phyloP scores from a whole-genome alignment of 1,140 invertebrate species.

The Maniola jurtina region DNA sequence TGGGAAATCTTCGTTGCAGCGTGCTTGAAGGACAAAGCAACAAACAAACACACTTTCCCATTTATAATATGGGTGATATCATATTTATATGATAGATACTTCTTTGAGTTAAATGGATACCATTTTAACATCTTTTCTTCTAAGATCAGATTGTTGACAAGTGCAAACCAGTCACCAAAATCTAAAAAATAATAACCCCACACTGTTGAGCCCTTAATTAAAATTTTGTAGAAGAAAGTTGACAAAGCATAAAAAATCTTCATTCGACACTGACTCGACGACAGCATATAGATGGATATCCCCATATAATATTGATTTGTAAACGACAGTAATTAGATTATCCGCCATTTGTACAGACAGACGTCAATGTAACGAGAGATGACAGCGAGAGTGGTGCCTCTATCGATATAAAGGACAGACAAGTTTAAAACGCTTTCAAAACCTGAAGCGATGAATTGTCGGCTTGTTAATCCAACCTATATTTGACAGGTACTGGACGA shows the following conservation, averaged over 20 bases:
- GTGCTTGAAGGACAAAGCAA: no score
- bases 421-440: constrained; percentile 16
- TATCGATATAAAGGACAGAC: constrained; percentile 4
- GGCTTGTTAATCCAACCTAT: constrained; percentile 11
- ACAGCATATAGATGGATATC: constrained; percentile 24
- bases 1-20: no score
- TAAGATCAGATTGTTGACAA: neutral
- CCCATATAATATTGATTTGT: constrained; percentile 19
- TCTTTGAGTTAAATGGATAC: no score
- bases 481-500: constrained; percentile 5
- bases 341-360: constrained; percentile 21
- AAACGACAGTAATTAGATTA: constrained; percentile 31
- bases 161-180: constrained; percentile 25
- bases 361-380: constrained; percentile 19
- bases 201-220: neutral
- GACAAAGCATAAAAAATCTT: constrained; percentile 6
- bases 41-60: no score
- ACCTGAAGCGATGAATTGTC: constrained; percentile 8
- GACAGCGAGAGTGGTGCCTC: constrained; percentile 19
- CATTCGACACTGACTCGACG: constrained; percentile 18
- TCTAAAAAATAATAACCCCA: constrained; percentile 4
- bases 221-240: constrained; percentile 11
- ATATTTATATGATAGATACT: no score
- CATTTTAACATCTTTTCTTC: neutral
- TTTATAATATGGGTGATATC: no score